A percentile compares a stretch with the other conserved stretches of the same genome.
Conservation (phyloP, 2,797 vertebrate genomes). For the Meda fulgida region DNA sequence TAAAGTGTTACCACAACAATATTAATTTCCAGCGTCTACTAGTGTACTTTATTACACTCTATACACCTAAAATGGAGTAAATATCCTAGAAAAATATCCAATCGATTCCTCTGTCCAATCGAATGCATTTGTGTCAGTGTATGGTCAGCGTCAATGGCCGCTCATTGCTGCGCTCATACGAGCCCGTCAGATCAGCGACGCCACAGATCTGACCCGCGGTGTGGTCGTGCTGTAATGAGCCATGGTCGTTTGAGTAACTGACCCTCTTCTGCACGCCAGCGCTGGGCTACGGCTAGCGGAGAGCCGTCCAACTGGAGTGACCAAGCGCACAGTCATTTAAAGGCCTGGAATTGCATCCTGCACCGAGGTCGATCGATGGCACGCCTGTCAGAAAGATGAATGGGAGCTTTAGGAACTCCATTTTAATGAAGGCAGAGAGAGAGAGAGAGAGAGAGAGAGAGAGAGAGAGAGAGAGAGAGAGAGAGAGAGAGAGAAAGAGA, state of each 20-base stretch:
- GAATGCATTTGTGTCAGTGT: conserved; percentile 23
- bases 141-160: neutral
- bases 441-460: neutral
- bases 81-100: conserved; percentile 1
- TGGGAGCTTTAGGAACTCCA: conserved; percentile 68
- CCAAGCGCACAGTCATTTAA: conserved; percentile 65
- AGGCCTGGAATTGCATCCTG: conserved; percentile 65
- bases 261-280: conserved; percentile 17
- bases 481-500: no score
- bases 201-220: neutral
- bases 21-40: neutral
- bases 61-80: neutral
- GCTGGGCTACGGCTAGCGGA: neutral
- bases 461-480: no score
- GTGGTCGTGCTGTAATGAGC: conserved; percentile 43
- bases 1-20: neutral
- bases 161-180: neutral
- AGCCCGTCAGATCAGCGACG: neutral
- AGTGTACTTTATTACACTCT: neutral
- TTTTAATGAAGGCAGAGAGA: conserved; percentile 63
- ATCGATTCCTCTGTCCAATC: neutral
- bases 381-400: conserved; percentile 70
- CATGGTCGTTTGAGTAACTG: conserved; percentile 40
- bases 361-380: conserved; percentile 62
- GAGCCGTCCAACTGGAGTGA: conserved; percentile 43